Conservation (phyloP, 2,888 invertebrate species). For the Dyspetes luteomarginatus region DNA sequence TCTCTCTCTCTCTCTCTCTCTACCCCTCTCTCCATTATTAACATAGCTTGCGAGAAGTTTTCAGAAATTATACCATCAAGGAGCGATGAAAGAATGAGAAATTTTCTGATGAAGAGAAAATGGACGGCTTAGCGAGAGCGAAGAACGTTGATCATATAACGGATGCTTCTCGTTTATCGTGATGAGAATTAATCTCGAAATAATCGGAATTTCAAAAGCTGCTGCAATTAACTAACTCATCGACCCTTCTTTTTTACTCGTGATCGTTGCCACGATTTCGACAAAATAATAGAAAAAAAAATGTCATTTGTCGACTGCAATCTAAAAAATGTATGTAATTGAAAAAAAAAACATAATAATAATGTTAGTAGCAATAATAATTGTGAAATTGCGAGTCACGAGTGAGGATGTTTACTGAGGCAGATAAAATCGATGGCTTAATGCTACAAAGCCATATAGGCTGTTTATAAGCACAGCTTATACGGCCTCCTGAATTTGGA, state of each 20-base stretch:
- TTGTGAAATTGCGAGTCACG: slow-evolving; percentile 28
- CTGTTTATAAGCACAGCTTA: too few species aligned
- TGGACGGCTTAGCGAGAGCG: neutral
- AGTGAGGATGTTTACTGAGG: slow-evolving; percentile 18
- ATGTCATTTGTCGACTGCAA: slow-evolving; percentile 14
- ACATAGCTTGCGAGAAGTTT: slow-evolving; percentile 8
- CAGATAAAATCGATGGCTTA: neutral
- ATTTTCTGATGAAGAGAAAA: neutral
- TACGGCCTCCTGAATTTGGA: too few species aligned
- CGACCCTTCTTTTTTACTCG: slow-evolving; percentile 35
- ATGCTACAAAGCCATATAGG: too few species aligned
- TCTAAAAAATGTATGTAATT: slow-evolving; percentile 13
- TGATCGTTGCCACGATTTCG: slow-evolving; percentile 2
- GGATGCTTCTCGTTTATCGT: neutral
- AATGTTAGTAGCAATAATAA: slow-evolving; percentile 19
- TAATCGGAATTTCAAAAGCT: too few species aligned
- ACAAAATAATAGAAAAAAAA: neutral
- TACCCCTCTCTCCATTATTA: neutral
- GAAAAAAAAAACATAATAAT: neutral
- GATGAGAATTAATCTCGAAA: neutral
- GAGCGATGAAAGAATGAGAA: slow-evolving; percentile 3
- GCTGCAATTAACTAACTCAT: too few species aligned
- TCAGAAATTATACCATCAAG: slow-evolving; percentile 13
- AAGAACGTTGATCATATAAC: neutral
- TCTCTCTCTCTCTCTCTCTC: neutral